Evolutionary conservation across 2,888 invertebrate species (phyloP).

Genomic region (Aproaerema taeniolella): DNA sequence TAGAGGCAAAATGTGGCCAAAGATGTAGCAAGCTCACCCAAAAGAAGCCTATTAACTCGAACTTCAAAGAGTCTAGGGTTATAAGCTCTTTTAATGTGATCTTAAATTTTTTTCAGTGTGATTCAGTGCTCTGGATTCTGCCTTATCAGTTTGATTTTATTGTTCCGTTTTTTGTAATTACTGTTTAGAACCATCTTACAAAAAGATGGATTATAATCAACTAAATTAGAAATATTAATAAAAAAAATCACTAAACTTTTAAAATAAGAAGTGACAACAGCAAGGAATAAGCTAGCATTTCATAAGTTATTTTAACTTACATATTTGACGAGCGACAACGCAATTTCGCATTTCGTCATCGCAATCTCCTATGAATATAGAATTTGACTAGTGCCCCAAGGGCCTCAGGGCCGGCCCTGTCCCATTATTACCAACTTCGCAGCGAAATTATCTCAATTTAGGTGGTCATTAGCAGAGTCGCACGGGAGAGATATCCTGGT

Average conservation of each 20-base stretch:
- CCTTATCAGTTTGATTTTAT: too few relatives aligned
- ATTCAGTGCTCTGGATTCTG: too few relatives aligned
- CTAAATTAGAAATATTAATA: background rate
- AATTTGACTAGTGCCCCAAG: background rate
- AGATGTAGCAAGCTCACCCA: too few relatives aligned
- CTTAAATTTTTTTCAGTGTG: too few relatives aligned
- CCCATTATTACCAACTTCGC: conserved; percentile 53
- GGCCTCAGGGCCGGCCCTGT: conserved; percentile 17
- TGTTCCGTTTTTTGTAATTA: too few relatives aligned
- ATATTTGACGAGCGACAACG: background rate
- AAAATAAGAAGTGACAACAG: background rate
- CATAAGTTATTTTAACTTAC: background rate
- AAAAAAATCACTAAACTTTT: background rate
- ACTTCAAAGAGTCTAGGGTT: too few relatives aligned
- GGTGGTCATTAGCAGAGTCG: conserved; percentile 75
- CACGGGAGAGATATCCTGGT: conserved; percentile 72
- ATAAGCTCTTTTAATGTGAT: too few relatives aligned
- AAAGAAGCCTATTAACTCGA: too few relatives aligned
- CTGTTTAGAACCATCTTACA: too few relatives aligned
- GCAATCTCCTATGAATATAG: too few relatives aligned
- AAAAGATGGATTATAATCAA: background rate
- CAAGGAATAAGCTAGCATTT: too few relatives aligned
- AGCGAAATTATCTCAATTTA: conserved; percentile 77
- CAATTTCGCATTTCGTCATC: background rate
- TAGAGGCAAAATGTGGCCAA: too few relatives aligned